Conservation (phyloP, 2,797 vertebrate species). For the Myotis findleyi region DNA sequence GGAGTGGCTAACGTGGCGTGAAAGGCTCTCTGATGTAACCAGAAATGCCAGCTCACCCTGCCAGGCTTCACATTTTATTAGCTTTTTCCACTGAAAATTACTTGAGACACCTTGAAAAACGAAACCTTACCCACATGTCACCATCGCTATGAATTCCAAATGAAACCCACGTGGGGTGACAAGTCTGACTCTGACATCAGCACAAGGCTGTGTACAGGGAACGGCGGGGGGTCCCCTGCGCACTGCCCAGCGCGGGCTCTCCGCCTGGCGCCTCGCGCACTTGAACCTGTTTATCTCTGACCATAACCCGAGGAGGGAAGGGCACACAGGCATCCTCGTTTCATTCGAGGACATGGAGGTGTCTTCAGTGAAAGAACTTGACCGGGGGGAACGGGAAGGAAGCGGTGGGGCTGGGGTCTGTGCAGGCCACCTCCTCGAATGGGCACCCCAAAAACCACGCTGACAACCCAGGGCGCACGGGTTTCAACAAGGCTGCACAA, state of each 20-base stretch:
- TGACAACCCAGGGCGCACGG: background rate
- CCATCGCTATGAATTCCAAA: background rate
- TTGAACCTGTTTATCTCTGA: background rate
- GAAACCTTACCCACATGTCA: constrained; percentile 31
- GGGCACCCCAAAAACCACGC: background rate
- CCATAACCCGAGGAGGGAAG: background rate
- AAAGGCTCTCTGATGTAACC: constrained; percentile 5
- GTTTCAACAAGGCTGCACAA: background rate
- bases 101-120: constrained; percentile 68
- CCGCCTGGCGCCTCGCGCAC: accelerated
- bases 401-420: background rate
- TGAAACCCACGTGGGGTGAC: background rate
- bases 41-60: constrained; percentile 39
- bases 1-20: background rate
- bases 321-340: accelerated
- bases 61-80: constrained; percentile 71
- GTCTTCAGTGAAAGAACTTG: background rate
- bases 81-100: constrained; percentile 45
- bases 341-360: background rate
- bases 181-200: background rate
- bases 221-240: accelerated
- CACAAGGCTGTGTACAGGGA: background rate
- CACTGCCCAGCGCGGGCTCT: accelerated
- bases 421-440: background rate
- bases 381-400: background rate